Conservation (phyloP, 2,797 vertebrate genomes). For the Pygocentrus nattereri region DNA sequence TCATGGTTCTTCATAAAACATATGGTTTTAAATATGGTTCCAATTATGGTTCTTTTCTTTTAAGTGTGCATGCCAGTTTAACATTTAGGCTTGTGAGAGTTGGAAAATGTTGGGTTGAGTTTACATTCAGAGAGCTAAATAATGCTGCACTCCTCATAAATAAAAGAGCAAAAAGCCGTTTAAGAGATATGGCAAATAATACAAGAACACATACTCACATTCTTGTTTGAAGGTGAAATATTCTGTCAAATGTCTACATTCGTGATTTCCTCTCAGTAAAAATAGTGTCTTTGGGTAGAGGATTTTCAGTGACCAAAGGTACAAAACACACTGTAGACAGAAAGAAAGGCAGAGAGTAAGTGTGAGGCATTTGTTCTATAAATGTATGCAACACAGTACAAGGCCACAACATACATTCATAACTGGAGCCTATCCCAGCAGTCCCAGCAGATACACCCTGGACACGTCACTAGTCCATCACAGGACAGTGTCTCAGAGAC, state of each 20-base stretch:
- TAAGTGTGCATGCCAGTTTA: no score
- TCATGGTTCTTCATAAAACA: no score
- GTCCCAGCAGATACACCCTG: no score
- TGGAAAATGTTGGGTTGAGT: neutral
- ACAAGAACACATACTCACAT: constrained; percentile 79
- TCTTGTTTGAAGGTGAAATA: constrained; percentile 92
- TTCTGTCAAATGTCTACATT: constrained; percentile 91
- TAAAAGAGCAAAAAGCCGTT: neutral
- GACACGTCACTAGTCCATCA: no score
- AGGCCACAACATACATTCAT: neutral
- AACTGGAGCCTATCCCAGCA: no score
- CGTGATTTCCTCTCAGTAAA: constrained; percentile 89
- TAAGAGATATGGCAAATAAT: neutral
- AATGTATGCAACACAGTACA: neutral
- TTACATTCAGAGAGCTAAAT: neutral
- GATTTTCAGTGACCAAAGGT: constrained; percentile 89
- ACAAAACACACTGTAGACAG: constrained; percentile 84
- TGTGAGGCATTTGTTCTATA: constrained; percentile 44
- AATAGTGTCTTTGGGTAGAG: constrained; percentile 89
- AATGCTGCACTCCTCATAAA: neutral
- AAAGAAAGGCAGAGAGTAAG: constrained; percentile 51
- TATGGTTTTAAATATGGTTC: no score
- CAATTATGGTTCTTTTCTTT: no score
- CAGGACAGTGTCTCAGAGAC: no score
- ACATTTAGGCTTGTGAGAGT: no score